phyloP scores from a whole-genome alignment of 2,113 vertebrate species.

The Oncorhynchus kisutch region DNA sequence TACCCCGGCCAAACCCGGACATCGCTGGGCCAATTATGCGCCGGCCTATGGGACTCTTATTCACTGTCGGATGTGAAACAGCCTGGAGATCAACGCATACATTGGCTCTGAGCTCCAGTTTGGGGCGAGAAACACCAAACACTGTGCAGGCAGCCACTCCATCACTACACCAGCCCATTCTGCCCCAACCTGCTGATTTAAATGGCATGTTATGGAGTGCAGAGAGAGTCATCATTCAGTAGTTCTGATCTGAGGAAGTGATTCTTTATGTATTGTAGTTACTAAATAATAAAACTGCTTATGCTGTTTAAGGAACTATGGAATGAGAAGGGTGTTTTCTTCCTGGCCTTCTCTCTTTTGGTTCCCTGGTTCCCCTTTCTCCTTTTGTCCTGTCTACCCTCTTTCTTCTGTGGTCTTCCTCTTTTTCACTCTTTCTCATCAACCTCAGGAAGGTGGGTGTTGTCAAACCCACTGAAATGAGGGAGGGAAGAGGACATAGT shows the following conservation, averaged over 20 bases:
- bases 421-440: neutral
- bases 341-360: neutral
- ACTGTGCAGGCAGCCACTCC: neutral
- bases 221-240: too few relatives aligned
- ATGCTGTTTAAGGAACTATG: too few relatives aligned
- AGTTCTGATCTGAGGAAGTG: too few relatives aligned
- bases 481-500: neutral
- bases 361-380: neutral
- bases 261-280: too few relatives aligned
- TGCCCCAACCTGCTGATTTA: neutral
- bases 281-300: too few relatives aligned
- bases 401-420: neutral
- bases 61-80: too few relatives aligned
- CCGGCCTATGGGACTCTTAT: too few relatives aligned
- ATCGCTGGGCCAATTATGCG: too few relatives aligned
- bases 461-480: neutral
- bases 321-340: too few relatives aligned
- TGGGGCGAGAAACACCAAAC: neutral
- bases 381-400: neutral
- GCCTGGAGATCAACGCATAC: neutral
- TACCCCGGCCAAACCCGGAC: too few relatives aligned
- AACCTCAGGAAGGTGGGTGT: neutral
- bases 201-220: too few relatives aligned
- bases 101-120: neutral
- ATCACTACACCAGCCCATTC: neutral